Evolutionary conservation across 2,797 vertebrate genomes (phyloP).

Genomic region (Cossypha polioptera): DNA sequence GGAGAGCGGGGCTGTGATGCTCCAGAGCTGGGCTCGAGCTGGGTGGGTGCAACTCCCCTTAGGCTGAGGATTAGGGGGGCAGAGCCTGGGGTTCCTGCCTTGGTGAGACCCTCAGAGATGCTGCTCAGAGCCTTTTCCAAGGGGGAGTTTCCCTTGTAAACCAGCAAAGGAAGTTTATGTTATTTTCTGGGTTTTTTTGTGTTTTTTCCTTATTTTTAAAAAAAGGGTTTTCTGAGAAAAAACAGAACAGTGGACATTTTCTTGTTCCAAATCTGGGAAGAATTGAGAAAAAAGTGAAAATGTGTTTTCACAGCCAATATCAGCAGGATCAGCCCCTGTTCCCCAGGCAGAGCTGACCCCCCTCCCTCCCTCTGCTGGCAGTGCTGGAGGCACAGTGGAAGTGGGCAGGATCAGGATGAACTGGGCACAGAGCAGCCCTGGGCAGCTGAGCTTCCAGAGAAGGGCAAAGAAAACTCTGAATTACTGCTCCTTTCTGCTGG

Average conservation of each 20-base stretch:
- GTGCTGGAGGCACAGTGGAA: background rate
- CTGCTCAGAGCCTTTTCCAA: background rate
- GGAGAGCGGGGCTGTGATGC: rapidly evolving
- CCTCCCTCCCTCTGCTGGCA: rapidly evolving
- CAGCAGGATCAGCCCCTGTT: rapidly evolving
- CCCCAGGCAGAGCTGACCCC: rapidly evolving
- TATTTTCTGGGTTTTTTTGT: rapidly evolving
- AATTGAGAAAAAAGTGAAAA: background rate
- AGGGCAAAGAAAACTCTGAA: background rate
- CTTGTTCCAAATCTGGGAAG: background rate
- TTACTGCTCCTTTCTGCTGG: background rate
- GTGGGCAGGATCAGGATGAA: rapidly evolving
- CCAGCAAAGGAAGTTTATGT: background rate
- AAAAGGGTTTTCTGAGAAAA: background rate
- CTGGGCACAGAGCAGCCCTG: background rate
- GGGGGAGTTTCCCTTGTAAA: background rate
- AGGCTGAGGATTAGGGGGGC: background rate
- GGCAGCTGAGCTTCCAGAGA: background rate
- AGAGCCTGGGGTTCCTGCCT: background rate
- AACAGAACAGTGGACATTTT: background rate
- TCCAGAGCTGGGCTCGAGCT: rapidly evolving
- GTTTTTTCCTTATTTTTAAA: background rate
- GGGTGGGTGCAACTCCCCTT: background rate
- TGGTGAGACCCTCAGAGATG: rapidly evolving
- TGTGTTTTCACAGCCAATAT: background rate